These are phyloP conservation scores for Stictocephala bisonia DNA, from an alignment of 2,888 invertebrate species.

Conservation along the genomic window DNA sequence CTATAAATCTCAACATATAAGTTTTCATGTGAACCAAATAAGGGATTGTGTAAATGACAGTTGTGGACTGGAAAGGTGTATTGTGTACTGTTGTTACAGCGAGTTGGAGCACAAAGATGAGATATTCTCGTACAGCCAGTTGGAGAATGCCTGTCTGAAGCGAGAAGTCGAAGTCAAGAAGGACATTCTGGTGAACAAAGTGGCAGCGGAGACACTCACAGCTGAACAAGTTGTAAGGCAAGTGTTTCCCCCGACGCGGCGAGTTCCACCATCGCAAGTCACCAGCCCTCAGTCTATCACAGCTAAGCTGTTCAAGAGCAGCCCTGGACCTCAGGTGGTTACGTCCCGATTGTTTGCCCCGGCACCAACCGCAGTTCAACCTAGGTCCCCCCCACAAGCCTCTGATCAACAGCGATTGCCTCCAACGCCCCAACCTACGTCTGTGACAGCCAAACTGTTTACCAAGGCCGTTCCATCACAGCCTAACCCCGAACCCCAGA, in stretches of 20 bases:
- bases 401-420: conserved; percentile 50
- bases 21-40: no score
- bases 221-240: conserved; percentile 30
- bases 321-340: neutral
- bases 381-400: conserved; percentile 59
- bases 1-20: no score
- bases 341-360: conserved; percentile 20
- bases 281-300: conserved; percentile 8
- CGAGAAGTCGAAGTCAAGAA: conserved; percentile 20
- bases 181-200: neutral
- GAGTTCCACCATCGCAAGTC: neutral
- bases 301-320: conserved; percentile 3
- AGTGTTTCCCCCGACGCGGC: conserved; percentile 31
- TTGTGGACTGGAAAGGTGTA: conserved; percentile 6
- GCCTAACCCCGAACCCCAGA: conserved; percentile 68
- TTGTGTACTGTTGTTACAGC: conserved; percentile 66
- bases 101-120: conserved; percentile 83
- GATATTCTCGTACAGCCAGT: conserved; percentile 77
- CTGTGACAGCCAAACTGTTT: conserved; percentile 65
- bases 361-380: conserved; percentile 2
- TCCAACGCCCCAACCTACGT: conserved; percentile 57
- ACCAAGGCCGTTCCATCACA: conserved; percentile 8
- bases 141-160: conserved; percentile 57
- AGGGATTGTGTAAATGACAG: neutral
- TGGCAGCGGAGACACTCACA: neutral